Base-by-base conservation (phyloP, 2,888 invertebrate species). In the Bembecia ichneumoniformis region DNA sequence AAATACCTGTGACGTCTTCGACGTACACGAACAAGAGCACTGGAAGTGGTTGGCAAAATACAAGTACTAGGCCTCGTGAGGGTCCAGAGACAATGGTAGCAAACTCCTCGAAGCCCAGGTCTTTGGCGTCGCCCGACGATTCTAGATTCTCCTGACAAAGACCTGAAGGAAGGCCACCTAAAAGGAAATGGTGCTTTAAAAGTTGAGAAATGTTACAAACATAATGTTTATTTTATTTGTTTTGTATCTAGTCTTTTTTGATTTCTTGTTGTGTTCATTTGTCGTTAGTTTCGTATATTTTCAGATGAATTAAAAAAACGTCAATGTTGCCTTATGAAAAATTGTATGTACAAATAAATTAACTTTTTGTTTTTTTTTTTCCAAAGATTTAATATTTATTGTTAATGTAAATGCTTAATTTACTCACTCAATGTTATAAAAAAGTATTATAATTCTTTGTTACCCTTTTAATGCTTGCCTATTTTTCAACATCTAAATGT, bases 1-100 rank as follows among this genome's bases (percentile, higher is more conserved):
- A 82, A 58, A 65, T 88, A 10, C 88, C 87, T 1, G 84, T 87
- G 3, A 87, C 88, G 5, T 81, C 84, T 1, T 86, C 88, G 0
- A 83, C 84, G 3, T 83, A 74, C 47, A 77, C 82, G 1, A 77
- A 84, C 51, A 69, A 81, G 17, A 81, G 81, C 54, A 77, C 75
- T 1, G 77, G 65, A 1, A 64, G 64, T 11, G 67, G 63, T 3
- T 62, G 63, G 49, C 67, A 70, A 3, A 61, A 62, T 35, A 64
- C 73, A 28, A 62, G 58, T 3, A 28, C 28, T 28, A 28, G 28
- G 9, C 28, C 28, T 28, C 28, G 28, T 9, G 28, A 28, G 1
- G 63, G 66, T 2, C 63, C 66, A 2, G 58, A 64, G 2, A 60
- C 77, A 15, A 66, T 74, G 3, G 82, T 81, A 55, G 71, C 73